Conservation (phyloP, 2,113 vertebrate genomes). For the Sciurus niger region DNA sequence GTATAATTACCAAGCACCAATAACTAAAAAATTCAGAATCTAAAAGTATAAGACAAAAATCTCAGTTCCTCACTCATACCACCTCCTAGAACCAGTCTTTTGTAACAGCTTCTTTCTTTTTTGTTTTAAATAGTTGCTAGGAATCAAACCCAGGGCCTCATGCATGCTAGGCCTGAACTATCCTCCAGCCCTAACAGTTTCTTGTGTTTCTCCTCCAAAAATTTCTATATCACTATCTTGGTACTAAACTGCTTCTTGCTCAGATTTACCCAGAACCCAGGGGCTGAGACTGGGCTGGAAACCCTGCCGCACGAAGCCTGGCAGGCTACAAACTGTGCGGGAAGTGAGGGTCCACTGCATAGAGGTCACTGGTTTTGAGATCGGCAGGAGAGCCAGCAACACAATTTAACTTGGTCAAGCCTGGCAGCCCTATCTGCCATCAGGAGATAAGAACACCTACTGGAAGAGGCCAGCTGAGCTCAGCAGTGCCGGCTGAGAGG, state of each 20-base stretch:
- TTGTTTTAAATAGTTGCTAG: neutral
- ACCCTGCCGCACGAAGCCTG: neutral
- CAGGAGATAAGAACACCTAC: neutral
- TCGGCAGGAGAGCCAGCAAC: neutral
- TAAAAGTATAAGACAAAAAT: neutral
- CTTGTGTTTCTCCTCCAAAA: neutral
- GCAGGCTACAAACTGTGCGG: neutral
- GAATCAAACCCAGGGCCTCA: neutral
- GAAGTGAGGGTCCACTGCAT: neutral
- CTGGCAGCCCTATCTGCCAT: neutral
- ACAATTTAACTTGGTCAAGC: neutral
- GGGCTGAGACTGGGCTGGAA: neutral
- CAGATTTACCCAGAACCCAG: neutral
- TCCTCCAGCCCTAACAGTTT: neutral
- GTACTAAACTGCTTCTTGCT: constrained; percentile 48
- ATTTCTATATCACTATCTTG: constrained; percentile 1
- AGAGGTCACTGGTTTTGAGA: neutral
- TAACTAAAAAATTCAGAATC: neutral
- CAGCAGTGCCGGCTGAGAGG: accelerated
- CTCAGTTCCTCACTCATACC: neutral
- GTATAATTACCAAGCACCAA: too few species aligned
- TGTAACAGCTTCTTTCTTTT: neutral
- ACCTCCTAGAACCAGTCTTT: neutral
- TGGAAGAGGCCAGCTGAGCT: neutral
- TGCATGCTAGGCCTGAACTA: neutral